phyloP scores from a whole-genome alignment of 2,888 invertebrate species.

The Fissipunctia ypsillon region DNA sequence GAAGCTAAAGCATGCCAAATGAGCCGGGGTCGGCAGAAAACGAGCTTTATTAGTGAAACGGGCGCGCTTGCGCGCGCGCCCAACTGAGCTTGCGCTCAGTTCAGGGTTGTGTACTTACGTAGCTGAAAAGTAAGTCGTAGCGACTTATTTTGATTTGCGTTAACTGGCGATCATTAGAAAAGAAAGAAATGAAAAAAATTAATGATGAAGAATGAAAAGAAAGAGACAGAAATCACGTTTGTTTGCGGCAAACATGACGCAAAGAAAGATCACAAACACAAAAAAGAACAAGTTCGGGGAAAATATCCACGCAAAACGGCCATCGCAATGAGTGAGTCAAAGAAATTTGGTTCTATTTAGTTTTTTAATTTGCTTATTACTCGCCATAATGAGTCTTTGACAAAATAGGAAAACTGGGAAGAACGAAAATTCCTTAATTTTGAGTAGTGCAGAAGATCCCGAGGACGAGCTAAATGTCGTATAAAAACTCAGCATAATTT shows the following conservation, averaged over 20 bases:
- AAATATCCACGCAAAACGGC: no score
- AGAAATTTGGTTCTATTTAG: background rate
- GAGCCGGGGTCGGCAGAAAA: slow-evolving; percentile 26
- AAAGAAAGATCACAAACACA: no score
- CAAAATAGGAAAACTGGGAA: background rate
- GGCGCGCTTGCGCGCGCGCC: slow-evolving; percentile 9
- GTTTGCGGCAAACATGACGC: no score
- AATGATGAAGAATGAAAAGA: no score
- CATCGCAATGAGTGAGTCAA: background rate
- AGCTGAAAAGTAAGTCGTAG: background rate
- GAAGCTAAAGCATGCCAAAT: slow-evolving; percentile 35
- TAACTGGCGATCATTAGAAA: no score
- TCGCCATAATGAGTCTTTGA: no score
- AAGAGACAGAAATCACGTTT: no score
- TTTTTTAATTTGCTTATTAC: background rate
- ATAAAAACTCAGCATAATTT: background rate
- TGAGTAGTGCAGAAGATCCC: background rate
- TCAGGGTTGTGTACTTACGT: background rate
- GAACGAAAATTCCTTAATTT: background rate
- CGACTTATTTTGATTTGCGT: background rate
- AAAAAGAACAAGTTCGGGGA: no score
- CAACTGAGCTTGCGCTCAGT: background rate
- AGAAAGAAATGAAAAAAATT: no score
- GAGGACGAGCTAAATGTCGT: background rate
- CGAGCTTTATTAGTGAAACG: slow-evolving; percentile 44